Evolutionary conservation across 1,140 invertebrate species (phyloP), one percentile per base, ranked within the genome.

Genomic region (Drosophila virilis): DNA sequence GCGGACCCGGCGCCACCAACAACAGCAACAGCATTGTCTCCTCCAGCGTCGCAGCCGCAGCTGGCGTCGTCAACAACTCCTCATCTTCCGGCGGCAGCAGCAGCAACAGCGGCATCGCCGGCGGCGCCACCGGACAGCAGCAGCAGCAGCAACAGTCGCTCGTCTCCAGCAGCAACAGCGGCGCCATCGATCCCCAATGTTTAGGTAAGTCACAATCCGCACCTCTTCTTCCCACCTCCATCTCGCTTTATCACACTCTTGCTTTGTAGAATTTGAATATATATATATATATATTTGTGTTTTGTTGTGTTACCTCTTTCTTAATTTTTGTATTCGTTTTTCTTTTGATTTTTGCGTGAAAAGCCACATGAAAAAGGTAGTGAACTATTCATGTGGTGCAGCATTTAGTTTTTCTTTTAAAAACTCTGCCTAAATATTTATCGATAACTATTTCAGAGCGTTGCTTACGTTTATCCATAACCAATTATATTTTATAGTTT

Each of bases 21-120:
- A 82, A 64, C 64, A 78, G 65, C 50, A 76, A 79, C 59, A 65
- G 75, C 12, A 75, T 70, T 32, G 75, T 88, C 33, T 75, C 85
- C 42, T 80, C 85, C 35, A 85, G 68, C 38, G 72, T 69, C 61
- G 80, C 79, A 7, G 74, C 83, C 7, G 74, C 70, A 1, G 73
- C 80, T 5, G 80, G 72, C 6, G 71, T 66, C n/a, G 71, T 28
- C 75, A 13, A 71, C 79, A 77, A 42, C 17, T 60, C 69, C 43
- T 43, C 71, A 3, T 46, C 71, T 3, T 40, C 71, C 15, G 62
- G 40, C 8, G 58, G 77, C 35, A 54, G 51, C 10, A 17, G 35
- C 37, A 68, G 43, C n/a, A 59, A 40, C 38, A 35, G 68, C 40
- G 51, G 55, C 8, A 32, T 70, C 40, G 40, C 48, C n/a, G 64